Percentiles rank a stretch among this genome's conserved stretches.
Conservation (phyloP, 2,797 vertebrate species). For the Dipus sagitta region DNA sequence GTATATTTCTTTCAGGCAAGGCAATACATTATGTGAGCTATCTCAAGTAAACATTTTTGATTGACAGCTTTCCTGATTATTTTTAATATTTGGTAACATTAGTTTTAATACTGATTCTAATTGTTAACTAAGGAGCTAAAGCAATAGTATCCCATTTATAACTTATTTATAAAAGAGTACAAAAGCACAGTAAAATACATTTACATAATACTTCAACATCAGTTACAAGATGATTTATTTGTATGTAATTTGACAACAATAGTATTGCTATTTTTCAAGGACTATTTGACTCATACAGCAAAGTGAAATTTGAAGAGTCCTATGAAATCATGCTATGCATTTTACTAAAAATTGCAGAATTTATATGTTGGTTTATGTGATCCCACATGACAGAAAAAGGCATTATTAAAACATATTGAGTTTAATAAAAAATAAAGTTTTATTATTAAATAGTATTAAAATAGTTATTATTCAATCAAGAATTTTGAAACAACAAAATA, state of each 20-base stretch:
- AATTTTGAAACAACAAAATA: not conserved
- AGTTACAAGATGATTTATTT: not conserved
- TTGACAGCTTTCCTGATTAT: not conserved
- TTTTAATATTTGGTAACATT: not conserved
- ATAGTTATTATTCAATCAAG: not conserved
- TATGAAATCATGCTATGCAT: not conserved
- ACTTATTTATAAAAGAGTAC: not conserved
- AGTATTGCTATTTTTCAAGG: not conserved
- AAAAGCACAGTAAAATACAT: not conserved
- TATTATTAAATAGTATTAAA: no score
- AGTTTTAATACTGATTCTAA: not conserved
- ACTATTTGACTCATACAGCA: not conserved
- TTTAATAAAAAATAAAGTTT: not conserved
- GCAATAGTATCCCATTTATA: not conserved
- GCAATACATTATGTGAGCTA: not conserved
- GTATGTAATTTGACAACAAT: not conserved
- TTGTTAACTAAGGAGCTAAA: not conserved
- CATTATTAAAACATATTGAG: not conserved
- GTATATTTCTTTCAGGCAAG: not conserved
- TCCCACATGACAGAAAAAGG: not conserved
- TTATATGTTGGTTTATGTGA: not conserved
- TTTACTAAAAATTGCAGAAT: not conserved
- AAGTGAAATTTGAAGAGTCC: not conserved
- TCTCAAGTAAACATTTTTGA: not conserved
- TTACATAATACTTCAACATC: not conserved